These are phyloP conservation scores for Willowsia nigromaculata DNA, from an alignment of 2,888 invertebrate genomes.

Conservation along the genomic window DNA sequence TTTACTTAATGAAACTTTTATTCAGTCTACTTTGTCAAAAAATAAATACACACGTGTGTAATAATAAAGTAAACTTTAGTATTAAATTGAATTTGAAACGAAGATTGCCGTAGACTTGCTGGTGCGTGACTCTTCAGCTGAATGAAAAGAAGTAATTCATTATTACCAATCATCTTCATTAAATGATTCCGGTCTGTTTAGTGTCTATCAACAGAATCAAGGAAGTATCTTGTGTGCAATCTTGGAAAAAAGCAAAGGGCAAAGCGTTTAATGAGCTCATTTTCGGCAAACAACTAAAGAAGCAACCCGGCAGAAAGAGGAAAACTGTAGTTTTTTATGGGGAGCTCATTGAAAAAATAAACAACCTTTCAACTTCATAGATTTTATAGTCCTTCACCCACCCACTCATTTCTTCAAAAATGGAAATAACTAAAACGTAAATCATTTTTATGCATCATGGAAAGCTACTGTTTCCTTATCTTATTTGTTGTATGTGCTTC, in stretches of 20 bases:
- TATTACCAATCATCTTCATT: background rate
- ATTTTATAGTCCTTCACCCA: background rate
- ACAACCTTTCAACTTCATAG: conserved; percentile 24
- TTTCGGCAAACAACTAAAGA: background rate
- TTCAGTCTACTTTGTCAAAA: background rate
- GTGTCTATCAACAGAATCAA: background rate
- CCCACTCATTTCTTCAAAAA: background rate
- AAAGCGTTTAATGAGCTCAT: conserved; percentile 14
- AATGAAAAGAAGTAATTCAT: background rate
- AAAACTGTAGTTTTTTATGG: background rate
- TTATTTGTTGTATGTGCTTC: too few species aligned
- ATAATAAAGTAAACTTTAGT: too few species aligned
- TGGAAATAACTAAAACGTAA: too few species aligned
- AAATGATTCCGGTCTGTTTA: background rate
- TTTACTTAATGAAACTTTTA: background rate
- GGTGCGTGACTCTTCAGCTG: background rate
- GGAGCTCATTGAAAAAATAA: conserved; percentile 1
- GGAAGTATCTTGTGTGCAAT: background rate
- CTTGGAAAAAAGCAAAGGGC: background rate
- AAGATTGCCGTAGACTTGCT: background rate
- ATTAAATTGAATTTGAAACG: background rate
- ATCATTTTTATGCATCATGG: too few species aligned
- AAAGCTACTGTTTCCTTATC: too few species aligned
- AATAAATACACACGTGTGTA: background rate
- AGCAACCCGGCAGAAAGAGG: background rate